Percentiles rank a stretch among this genome's conserved stretches.
These are phyloP conservation scores for Elgaria multicarinata DNA, from an alignment of 2,113 vertebrate genomes.

Conservation along the genomic window DNA sequence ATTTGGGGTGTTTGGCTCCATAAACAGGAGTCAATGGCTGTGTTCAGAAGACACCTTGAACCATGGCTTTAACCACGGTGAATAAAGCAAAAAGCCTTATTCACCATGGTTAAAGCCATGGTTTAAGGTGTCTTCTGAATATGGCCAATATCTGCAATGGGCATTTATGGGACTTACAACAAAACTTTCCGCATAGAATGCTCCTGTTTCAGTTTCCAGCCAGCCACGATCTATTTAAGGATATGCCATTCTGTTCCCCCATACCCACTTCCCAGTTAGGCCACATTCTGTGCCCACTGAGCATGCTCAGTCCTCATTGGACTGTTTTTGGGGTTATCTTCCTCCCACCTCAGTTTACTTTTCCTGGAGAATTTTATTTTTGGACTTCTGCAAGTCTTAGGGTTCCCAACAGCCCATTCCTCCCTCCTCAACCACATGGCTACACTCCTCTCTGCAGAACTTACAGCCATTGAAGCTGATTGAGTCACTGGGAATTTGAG, in stretches of 20 bases:
- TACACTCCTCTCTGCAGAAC: too few species aligned
- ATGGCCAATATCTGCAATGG: neutral
- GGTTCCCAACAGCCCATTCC: neutral
- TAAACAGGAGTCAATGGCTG: too few species aligned
- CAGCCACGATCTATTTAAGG: neutral
- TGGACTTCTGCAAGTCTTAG: neutral
- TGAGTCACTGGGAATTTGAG: too few species aligned
- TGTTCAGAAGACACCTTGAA: too few species aligned
- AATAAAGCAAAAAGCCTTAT: too few species aligned
- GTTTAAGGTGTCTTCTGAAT: too few species aligned
- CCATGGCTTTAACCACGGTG: too few species aligned
- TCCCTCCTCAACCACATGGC: too few species aligned
- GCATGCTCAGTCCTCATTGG: neutral
- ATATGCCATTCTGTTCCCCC: neutral
- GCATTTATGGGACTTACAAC: neutral
- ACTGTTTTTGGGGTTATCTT: neutral
- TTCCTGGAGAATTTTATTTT: too few species aligned
- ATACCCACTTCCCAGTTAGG: neutral
- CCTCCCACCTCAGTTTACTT: neutral
- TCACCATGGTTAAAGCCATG: too few species aligned
- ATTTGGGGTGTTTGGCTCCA: neutral
- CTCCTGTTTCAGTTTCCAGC: neutral
- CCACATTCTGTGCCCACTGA: neutral
- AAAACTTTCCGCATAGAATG: neutral
- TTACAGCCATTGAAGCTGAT: too few species aligned